phyloP scores from a whole-genome alignment of 2,113 vertebrate species.

The Engraulis encrasicolus region DNA sequence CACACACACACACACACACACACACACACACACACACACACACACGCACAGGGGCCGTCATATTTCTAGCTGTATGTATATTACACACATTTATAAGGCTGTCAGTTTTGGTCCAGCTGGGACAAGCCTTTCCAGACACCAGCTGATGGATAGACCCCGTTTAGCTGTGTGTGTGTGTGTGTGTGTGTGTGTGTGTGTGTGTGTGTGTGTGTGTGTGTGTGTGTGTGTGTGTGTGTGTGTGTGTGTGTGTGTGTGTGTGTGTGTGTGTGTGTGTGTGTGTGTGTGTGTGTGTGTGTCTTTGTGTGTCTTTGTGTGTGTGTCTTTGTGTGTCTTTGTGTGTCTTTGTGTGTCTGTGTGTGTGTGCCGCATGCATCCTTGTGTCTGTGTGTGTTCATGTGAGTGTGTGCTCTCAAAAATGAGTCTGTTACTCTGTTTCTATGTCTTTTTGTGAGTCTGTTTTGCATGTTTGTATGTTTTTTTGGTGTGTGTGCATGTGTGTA shows the following conservation, averaged over 20 bases:
- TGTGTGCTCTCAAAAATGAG: too few species aligned
- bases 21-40: constrained; percentile 45
- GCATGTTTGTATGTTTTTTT: too few species aligned
- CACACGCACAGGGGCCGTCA: constrained; percentile 66
- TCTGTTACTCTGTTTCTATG: too few species aligned
- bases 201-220: neutral
- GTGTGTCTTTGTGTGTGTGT: too few species aligned
- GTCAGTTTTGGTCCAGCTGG: constrained; percentile 86
- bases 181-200: neutral
- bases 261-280: neutral
- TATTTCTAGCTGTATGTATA: constrained; percentile 91
- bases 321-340: too few species aligned
- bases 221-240: neutral
- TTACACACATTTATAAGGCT: constrained; percentile 99
- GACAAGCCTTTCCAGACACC: constrained; percentile 92
- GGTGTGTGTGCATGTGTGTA: neutral
- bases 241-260: neutral
- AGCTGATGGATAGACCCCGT: constrained; percentile 90
- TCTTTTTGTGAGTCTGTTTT: too few species aligned
- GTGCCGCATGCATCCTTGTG: too few species aligned
- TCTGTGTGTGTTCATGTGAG: neutral
- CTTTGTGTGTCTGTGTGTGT: too few species aligned
- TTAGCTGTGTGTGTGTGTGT: constrained; percentile 48
- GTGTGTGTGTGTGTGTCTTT: neutral
- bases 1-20: constrained; percentile 2